Base-by-base conservation (phyloP, 92 coral and sea anemone species). In the Porites lobata region DNA sequence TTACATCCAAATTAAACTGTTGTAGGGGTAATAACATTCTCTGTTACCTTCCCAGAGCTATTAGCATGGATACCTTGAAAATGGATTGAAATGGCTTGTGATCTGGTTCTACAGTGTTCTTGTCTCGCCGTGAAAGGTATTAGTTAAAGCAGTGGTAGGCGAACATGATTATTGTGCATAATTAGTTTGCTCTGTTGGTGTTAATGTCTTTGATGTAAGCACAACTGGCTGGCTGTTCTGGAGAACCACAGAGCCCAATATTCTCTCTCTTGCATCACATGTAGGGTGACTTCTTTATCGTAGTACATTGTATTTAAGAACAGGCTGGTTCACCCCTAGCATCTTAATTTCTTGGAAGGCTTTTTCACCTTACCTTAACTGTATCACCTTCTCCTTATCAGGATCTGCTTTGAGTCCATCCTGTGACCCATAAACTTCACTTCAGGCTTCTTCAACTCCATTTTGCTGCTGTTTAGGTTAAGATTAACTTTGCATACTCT, bases 351-450 rank as follows among this genome's bases (percentile, higher is more conserved):
- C 32, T 29, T 29, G 32, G 32, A 29, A 29, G 32, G 32, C 32
- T 29, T 29, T 29, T 2, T 29, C 32, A 2, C 32, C 32, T 29
- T 29, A 1, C 32, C 32, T 29, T 29, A 29, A 29, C 32, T 29
- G 32, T 29, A 64, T 14, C 8, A 77, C 84, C 76, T 74, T 88
- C 13, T 73, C 78, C 50, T 88, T 88, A 2, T 74, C 90, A 2
- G 77, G 83, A 59, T 88, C 92, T 73, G 90, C 84, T 72, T 83
- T 88, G 11, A 88, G 67, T 17, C 92, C 89, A 63, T 73, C 68
- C 32, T 29, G 70, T 87, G 91, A 8, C 91, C 91, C 78, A 87
- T 87, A 71, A 87, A 43, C 77, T 78, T 53, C 21, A 87, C 88
- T 87, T 72, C 80, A 7, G 8, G 18, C 9, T 14, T 64, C 8